Percentiles rank a stretch among this genome's conserved stretches.
Conservation (phyloP, 2,888 invertebrate species). For the Neocrepidodera transversa region DNA sequence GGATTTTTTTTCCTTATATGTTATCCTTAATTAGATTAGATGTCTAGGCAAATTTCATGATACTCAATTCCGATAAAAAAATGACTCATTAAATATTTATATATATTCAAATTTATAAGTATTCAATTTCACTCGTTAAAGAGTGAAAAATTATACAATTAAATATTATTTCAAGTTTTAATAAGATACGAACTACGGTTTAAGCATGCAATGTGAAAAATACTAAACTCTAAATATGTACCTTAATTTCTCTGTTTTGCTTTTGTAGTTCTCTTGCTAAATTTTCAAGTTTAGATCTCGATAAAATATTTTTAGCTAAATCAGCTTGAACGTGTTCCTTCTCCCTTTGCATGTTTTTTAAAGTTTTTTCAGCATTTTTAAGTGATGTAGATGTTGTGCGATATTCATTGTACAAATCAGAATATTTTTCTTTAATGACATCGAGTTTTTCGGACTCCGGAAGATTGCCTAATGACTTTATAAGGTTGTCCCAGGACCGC, state of each 20-base stretch:
- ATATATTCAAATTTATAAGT: no score
- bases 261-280: conserved; percentile 92
- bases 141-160: no score
- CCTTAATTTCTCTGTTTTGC: conserved; percentile 89
- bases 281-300: conserved; percentile 85
- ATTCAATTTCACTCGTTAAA: no score
- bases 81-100: no score
- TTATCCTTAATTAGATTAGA: no score
- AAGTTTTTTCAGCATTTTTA: conserved; percentile 53
- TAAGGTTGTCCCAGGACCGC: conserved; percentile 70
- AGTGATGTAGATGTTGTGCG: conserved; percentile 63
- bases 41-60: no score
- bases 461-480: conserved; percentile 67
- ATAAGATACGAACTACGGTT: no score
- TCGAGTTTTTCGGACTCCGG: conserved; percentile 74
- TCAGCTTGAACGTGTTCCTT: conserved; percentile 85
- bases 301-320: conserved; percentile 80
- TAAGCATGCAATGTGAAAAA: no score
- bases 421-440: conserved; percentile 76
- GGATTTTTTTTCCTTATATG: no score
- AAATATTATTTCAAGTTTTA: no score
- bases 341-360: conserved; percentile 70
- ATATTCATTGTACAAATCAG: conserved; percentile 76
- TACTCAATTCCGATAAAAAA: no score
- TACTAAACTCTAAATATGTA: no score